Conservation (phyloP, 2,888 invertebrate species). For the Xestobium rufovillosum region DNA sequence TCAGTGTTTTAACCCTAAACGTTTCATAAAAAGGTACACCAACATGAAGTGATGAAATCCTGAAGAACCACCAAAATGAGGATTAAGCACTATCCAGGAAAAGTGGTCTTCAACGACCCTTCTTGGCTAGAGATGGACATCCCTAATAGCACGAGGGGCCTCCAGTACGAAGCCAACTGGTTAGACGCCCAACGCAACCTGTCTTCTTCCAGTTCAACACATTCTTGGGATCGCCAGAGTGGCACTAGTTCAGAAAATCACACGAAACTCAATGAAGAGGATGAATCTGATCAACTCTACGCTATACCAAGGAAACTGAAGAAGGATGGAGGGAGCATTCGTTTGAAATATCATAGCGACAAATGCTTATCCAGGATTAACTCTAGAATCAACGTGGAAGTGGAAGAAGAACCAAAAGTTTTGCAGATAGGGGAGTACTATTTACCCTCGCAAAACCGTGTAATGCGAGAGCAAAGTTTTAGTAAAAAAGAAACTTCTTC, state of each 20-base stretch:
- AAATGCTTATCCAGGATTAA: constrained; percentile 38
- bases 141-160: constrained; percentile 58
- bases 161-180: constrained; percentile 81
- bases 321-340: constrained; percentile 29
- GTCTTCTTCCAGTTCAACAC: constrained; percentile 39
- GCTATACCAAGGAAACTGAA: constrained; percentile 24
- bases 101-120: constrained; percentile 60
- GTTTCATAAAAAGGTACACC: too few species aligned
- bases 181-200: constrained; percentile 59
- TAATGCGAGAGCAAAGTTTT: constrained; percentile 21
- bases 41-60: too few species aligned
- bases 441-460: constrained; percentile 28
- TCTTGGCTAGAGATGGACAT: constrained; percentile 59
- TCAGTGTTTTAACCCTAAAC: too few species aligned
- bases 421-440: constrained; percentile 29
- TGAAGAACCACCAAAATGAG: constrained; percentile 65
- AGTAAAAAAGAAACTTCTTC: constrained; percentile 14
- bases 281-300: constrained; percentile 22
- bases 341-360: constrained; percentile 39
- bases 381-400: constrained; percentile 29
- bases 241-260: constrained; percentile 36
- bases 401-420: constrained; percentile 21
- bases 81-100: constrained; percentile 77
- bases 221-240: constrained; percentile 36
- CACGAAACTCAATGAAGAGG: constrained; percentile 28